These are phyloP conservation scores for Agrochola lota DNA, from an alignment of 2,888 invertebrate genomes.

Conservation along the genomic window DNA sequence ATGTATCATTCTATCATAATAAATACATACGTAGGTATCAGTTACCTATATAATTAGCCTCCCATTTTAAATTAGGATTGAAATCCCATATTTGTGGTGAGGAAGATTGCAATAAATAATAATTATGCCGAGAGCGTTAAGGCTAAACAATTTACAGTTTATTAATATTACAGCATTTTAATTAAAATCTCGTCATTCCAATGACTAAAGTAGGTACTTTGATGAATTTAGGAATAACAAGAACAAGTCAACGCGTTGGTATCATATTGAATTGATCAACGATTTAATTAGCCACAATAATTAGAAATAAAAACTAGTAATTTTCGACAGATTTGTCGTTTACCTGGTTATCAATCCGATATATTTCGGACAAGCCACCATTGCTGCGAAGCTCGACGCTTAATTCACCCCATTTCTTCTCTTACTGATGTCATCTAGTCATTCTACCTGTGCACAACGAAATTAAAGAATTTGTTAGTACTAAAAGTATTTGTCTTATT, in stretches of 20 bases:
- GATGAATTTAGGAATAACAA: background rate
- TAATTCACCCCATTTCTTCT: constrained; percentile 36
- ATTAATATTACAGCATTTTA: background rate
- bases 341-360: constrained; percentile 39
- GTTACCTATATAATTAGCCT: background rate
- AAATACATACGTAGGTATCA: background rate
- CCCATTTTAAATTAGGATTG: background rate
- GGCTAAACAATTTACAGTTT: constrained; percentile 2
- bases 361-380: constrained; percentile 2
- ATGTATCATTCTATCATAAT: constrained; percentile 9
- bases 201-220: background rate
- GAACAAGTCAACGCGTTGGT: background rate
- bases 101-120: constrained; percentile 34
- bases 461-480: constrained; percentile 22
- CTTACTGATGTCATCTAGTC: background rate
- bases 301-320: background rate
- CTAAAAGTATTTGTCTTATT: background rate
- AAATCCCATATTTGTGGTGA: constrained; percentile 15
- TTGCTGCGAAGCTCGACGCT: background rate
- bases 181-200: constrained; percentile 1
- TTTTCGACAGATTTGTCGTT: constrained; percentile 3
- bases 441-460: constrained; percentile 55
- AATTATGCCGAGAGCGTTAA: constrained; percentile 13
- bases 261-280: background rate
- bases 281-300: background rate